These are phyloP conservation scores for Thymelicus sylvestris DNA, from an alignment of 2,888 invertebrate genomes.

Conservation along the genomic window DNA sequence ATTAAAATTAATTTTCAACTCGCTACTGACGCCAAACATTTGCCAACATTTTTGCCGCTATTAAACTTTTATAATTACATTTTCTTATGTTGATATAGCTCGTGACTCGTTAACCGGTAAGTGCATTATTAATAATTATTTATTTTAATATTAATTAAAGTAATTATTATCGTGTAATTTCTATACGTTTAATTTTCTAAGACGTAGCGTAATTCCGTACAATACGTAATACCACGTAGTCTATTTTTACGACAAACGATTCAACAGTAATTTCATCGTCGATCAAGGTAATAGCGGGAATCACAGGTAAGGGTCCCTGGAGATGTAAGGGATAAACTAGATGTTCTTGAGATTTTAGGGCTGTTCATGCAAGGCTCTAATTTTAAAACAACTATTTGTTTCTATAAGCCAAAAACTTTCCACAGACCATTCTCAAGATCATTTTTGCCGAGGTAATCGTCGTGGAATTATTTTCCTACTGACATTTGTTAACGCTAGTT, in stretches of 20 bases:
- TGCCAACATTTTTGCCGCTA: slow-evolving; percentile 16
- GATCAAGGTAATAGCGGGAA: slow-evolving; percentile 46
- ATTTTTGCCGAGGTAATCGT: too few species aligned
- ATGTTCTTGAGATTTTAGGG: neutral
- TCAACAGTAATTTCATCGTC: slow-evolving; percentile 35
- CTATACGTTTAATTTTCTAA: neutral
- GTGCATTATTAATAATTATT: neutral
- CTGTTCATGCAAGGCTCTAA: neutral
- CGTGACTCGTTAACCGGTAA: slow-evolving; percentile 1
- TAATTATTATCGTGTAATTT: too few species aligned
- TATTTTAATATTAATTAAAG: neutral
- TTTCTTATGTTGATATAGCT: slow-evolving; percentile 2
- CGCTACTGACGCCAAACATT: slow-evolving; percentile 45
- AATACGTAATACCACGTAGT: slow-evolving; percentile 39
- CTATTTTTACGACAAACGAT: slow-evolving; percentile 40
- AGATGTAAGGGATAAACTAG: slow-evolving; percentile 31
- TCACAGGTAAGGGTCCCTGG: slow-evolving; percentile 46
- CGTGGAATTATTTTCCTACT: too few species aligned
- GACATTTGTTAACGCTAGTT: too few species aligned
- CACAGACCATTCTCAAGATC: too few species aligned
- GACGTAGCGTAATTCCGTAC: neutral
- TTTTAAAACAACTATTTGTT: neutral
- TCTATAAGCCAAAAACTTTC: too few species aligned
- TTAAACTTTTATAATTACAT: slow-evolving; percentile 27
- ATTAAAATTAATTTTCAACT: slow-evolving; percentile 63